Evolutionary conservation across 1,140 invertebrate genomes (phyloP).

Genomic region (Platorchestia sp.): DNA sequence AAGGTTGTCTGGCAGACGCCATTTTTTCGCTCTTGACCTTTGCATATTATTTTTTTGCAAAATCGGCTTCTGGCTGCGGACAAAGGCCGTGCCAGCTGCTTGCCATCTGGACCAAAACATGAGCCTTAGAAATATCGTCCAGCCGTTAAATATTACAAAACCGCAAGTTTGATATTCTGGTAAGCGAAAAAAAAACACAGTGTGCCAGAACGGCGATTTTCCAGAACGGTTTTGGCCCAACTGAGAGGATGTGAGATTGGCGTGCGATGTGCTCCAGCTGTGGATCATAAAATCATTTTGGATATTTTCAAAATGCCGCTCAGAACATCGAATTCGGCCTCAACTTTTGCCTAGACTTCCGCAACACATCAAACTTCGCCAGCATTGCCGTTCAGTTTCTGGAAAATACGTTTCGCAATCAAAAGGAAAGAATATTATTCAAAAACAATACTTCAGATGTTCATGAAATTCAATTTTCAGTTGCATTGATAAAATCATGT

Average conservation of each 20-base stretch:
- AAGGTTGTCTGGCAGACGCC: background rate
- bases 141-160: background rate
- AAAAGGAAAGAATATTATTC: background rate
- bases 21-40: background rate
- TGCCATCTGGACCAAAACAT: background rate
- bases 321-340: background rate
- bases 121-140: background rate
- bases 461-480: background rate
- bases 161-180: background rate
- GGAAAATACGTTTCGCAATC: background rate
- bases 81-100: background rate
- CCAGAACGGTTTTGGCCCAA: background rate
- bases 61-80: slow-evolving; percentile 4
- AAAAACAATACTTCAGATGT: background rate
- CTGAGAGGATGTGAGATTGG: background rate
- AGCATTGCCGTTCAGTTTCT: background rate
- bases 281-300: background rate
- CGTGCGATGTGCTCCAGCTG: background rate
- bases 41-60: background rate
- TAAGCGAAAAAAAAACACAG: background rate
- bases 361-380: background rate
- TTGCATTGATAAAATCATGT: background rate
- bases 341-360: background rate
- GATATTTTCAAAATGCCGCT: background rate
- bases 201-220: background rate